These are phyloP conservation scores for Eristalis arbustorum DNA, from an alignment of 2,888 invertebrate species.

Conservation along the genomic window DNA sequence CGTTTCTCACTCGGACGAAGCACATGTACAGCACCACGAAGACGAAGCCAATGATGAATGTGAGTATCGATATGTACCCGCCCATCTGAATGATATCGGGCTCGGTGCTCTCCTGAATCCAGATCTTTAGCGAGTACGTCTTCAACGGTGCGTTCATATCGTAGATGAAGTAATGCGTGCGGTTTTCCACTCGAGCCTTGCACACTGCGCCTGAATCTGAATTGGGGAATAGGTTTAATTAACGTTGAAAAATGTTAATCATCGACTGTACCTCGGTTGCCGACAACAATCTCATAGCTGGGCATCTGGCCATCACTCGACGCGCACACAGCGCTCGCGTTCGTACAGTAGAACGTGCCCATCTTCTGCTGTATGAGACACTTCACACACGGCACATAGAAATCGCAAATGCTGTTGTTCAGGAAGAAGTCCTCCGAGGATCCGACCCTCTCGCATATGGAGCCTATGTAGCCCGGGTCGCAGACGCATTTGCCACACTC, in stretches of 20 bases:
- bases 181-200: background rate
- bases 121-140: constrained; percentile 74
- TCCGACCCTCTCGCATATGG: constrained; percentile 75
- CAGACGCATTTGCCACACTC: constrained; percentile 84
- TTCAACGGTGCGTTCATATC: constrained; percentile 71
- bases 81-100: constrained; percentile 73
- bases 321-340: constrained; percentile 75
- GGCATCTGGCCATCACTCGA: constrained; percentile 73
- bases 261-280: background rate
- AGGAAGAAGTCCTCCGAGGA: constrained; percentile 47
- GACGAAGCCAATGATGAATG: constrained; percentile 81
- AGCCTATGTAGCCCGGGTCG: constrained; percentile 74
- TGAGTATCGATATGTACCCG: constrained; percentile 80
- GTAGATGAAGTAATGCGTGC: constrained; percentile 75
- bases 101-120: constrained; percentile 74
- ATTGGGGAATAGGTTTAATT: background rate
- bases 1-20: constrained; percentile 81
- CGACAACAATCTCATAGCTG: constrained; percentile 39
- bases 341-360: constrained; percentile 71
- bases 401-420: constrained; percentile 77
- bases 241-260: background rate
- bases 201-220: background rate
- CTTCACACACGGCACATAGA: constrained; percentile 78
- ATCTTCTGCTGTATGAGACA: constrained; percentile 76
- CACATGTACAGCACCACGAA: constrained; percentile 79